Evolutionary conservation across 2,113 vertebrate genomes (phyloP).

Genomic region (Tichodroma muraria): DNA sequence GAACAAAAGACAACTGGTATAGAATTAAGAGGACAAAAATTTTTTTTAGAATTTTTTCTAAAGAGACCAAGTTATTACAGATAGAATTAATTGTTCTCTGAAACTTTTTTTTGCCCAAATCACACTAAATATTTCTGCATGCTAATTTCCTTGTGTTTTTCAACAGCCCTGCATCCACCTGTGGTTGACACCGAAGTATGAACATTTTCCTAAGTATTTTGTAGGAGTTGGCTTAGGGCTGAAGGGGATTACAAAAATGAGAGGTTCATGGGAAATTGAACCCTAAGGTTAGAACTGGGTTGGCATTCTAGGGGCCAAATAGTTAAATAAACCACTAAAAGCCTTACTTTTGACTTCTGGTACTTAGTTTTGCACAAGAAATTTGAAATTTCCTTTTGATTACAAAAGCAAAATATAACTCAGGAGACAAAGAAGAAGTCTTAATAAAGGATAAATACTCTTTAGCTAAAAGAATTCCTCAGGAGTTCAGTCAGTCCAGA

Average conservation of each 20-base stretch:
- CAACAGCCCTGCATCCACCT: not conserved
- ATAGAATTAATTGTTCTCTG: not conserved
- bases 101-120: not conserved
- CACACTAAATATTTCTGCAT: rapidly evolving
- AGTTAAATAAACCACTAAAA: not conserved
- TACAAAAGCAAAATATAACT: not conserved
- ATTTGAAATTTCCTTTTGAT: not conserved
- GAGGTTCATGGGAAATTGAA: not conserved
- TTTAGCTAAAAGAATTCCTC: not conserved
- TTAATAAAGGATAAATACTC: not conserved
- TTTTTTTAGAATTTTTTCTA: not conserved
- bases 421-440: rapidly evolving
- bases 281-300: not conserved
- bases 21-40: not conserved
- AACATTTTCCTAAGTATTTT: not conserved
- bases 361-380: not conserved
- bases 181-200: not conserved
- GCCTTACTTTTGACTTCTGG: not conserved
- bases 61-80: not conserved
- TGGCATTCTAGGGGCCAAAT: not conserved
- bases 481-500: not conserved
- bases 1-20: not conserved
- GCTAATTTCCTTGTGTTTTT: not conserved
- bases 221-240: too few relatives aligned
- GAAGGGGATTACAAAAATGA: not conserved